Evolutionary conservation across 2,888 invertebrate genomes (phyloP).

Genomic region (Nomada ferruginata): DNA sequence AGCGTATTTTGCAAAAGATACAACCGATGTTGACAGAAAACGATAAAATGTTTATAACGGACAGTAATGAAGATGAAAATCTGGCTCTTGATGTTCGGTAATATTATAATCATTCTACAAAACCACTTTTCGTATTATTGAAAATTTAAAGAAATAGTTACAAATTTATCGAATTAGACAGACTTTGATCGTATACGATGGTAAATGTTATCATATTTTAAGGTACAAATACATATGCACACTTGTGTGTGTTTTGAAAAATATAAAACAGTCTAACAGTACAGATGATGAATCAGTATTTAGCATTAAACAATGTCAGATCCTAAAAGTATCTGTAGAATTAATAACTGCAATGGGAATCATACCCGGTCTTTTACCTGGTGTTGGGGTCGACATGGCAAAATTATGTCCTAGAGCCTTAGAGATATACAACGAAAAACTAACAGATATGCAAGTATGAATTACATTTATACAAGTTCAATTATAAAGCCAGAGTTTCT

Average conservation of each 20-base stretch:
- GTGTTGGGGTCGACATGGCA: conserved; percentile 86
- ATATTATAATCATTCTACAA: not conserved
- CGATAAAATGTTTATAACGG: conserved; percentile 79
- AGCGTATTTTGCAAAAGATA: conserved; percentile 71
- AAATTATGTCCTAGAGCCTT: conserved; percentile 84
- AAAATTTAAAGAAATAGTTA: not conserved
- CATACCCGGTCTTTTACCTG: conserved; percentile 88
- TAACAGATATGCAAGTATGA: conserved; percentile 84
- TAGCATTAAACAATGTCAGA: conserved; percentile 89
- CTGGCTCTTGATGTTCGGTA: conserved; percentile 36
- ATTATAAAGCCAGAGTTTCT: not conserved
- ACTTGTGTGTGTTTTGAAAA: conserved; percentile 66
- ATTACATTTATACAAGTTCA: conserved; percentile 55
- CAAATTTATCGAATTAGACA: not conserved
- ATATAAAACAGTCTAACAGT: conserved; percentile 60
- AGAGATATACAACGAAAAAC: conserved; percentile 79
- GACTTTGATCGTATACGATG: not conserved
- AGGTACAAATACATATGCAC: conserved; percentile 74
- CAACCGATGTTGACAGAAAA: conserved; percentile 83
- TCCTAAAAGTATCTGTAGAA: conserved; percentile 87
- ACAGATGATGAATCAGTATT: conserved; percentile 81
- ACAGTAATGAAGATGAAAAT: conserved; percentile 69
- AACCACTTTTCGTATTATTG: not conserved
- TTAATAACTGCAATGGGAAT: conserved; percentile 88
- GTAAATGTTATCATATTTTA: conserved; percentile 23